Base-by-base conservation (phyloP, 2,888 invertebrate genomes). In the Pemphredon lugubris region DNA sequence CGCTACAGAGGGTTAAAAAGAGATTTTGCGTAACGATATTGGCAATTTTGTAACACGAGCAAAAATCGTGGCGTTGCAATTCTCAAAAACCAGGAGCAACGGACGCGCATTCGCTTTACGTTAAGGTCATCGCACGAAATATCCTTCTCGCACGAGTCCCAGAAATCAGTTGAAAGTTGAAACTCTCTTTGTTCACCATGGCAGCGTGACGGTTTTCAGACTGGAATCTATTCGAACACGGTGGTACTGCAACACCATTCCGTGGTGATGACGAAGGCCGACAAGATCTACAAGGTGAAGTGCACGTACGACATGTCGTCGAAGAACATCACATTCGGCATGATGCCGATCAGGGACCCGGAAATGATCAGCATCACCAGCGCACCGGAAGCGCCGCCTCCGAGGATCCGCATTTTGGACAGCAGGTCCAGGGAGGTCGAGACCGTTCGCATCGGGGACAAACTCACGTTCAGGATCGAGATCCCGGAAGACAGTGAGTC, bases 251-350 rank as follows among this genome's bases (percentile, higher is more conserved):
- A 97, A 90, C 97, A 97, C 87, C 97, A 97, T 91, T 97, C 96
- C 88, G 97, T 97, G 21, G 97, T 97, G 32, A 97, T 97, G 96
- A 97, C 97, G 60, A 97, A 97, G 90, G 97, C 97, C 2, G 97
- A 97, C 90, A 97, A 97, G 90, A 97, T 97, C 88, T 97, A 97
- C 93, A 97, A 97, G 92, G 97, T 97, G 67, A 96, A 97, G 89
- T 97, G 97, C 88, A 97, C 97, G 4, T 97, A 97, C 90, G 97
- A 97, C 90, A 97, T 97, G 95, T 96, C 97, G 77, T 97, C 97
- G 16, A 96, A 97, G 92, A 97, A 97, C 90, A 97, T 97, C 83
- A 97, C 97, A 32, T 97, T 97, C 91, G 97, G 97, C 91, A 97
- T 97, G 97, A 97, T 97, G 95, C 97, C 97, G 75, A 97, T 97